Evolutionary conservation across 2,113 vertebrate species (phyloP), one percentile per base, ranked within the genome.

Genomic region (Hepsetus odoe): DNA sequence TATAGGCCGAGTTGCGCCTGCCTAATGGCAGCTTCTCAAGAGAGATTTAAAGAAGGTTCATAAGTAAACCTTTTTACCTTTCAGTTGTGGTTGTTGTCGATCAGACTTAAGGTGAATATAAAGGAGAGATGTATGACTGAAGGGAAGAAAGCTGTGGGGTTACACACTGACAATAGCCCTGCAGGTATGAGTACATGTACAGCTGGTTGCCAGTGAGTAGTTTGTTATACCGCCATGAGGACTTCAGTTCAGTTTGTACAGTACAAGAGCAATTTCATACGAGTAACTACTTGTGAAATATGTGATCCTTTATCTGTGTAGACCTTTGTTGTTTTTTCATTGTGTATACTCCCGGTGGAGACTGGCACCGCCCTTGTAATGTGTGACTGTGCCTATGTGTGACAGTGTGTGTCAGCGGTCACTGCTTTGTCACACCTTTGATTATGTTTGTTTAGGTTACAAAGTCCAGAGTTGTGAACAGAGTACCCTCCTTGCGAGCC

Each of bases 381-480:
- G 35, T 56, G 24, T 75, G 46, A 65, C 66, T 51, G 69, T 77
- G 65, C 58, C 42, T 74, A 33, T 65, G 58, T 58, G 28, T 68
- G 59, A 74, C 24, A 0, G 38, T 42, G 68, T 80, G 24, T 55
- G 42, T 72, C 55, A 61, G 51, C 74, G 59, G 70, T 59, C 65
- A 70, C 32, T 12, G 40, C 11, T 73, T 44, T 70, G 65, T 82
- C 62, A 51, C 33, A 58, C 22, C 40, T 67, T 53, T 14, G 32
- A 59, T 59, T 78, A 16, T 82, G 61, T 61, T 82, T 75, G 58
- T 76, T 28, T 32, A 38, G 67, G 64, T 14, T 81, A 58, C 86
- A 90, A 90, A 89, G 89, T 84, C 84, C 83, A 83, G 18, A 65
- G 61, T 12, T 2, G 14, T 28, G 67, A 78, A 35, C 51, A 53